Evolutionary conservation across 1,140 invertebrate species (phyloP).

Genomic region (Drosophila ercepeae): DNA sequence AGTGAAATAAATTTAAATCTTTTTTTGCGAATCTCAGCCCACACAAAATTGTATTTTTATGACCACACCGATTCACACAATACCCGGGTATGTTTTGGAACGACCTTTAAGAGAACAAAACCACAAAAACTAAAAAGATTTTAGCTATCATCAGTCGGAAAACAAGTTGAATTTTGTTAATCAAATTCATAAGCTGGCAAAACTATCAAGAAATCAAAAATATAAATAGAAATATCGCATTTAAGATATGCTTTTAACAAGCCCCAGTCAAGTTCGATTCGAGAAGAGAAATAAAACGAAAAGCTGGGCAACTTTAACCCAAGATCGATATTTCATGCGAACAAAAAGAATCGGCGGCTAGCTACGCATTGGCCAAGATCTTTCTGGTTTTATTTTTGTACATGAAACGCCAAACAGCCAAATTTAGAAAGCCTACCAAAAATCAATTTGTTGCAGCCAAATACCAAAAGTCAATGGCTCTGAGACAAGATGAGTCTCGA

Average conservation of each 20-base stretch:
- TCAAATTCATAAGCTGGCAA: conserved; percentile 66
- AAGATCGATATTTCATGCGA: conserved; percentile 37
- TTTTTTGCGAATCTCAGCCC: conserved; percentile 30
- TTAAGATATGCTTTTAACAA: conserved; percentile 52
- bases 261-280: conserved; percentile 37
- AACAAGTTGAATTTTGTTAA: conserved; percentile 74
- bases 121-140: conserved; percentile 45
- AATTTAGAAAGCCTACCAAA: conserved; percentile 71
- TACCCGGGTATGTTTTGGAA: conserved; percentile 34
- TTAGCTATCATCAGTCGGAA: conserved; percentile 51
- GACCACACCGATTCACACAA: conserved; percentile 40
- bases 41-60: conserved; percentile 43
- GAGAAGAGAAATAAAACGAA: conserved; percentile 8
- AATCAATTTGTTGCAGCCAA: conserved; percentile 39
- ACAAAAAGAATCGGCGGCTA: conserved; percentile 26
- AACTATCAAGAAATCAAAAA: conserved; percentile 37
- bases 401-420: conserved; percentile 63
- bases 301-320: conserved; percentile 16
- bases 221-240: conserved; percentile 41
- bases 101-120: conserved; percentile 77
- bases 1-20: conserved; percentile 37
- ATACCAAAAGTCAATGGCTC: conserved; percentile 46
- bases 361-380: conserved; percentile 14
- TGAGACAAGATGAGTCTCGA: conserved; percentile 25
- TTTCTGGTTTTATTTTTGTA: background rate